Evolutionary conservation across 30 jellyfish, hydroid and myxozoan species (phyloP).

Genomic region (Sanderia malayensis): DNA sequence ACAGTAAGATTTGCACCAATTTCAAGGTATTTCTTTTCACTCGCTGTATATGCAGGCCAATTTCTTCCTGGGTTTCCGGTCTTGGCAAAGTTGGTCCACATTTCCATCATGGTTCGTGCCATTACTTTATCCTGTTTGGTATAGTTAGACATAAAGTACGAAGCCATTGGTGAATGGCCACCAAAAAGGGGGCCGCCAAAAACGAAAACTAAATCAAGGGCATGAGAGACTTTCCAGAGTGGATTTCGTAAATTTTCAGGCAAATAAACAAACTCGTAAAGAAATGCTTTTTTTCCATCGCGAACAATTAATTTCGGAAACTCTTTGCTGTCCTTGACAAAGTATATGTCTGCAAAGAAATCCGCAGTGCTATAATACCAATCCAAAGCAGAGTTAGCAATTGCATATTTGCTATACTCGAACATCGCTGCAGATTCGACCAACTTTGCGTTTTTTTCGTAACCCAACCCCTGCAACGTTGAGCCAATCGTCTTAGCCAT

Average conservation of each 20-base stretch:
- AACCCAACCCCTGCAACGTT: too few species aligned
- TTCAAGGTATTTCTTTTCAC: background rate
- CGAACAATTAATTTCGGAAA: constrained; percentile 7
- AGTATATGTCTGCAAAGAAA: too few species aligned
- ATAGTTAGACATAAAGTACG: background rate
- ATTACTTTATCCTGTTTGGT: constrained; percentile 15
- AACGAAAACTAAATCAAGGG: constrained; percentile 18
- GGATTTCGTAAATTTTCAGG: constrained; percentile 25
- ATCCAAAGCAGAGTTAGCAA: too few species aligned
- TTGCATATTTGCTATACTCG: too few species aligned
- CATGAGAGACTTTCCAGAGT: constrained; percentile 18
- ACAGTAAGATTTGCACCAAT: background rate
- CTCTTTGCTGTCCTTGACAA: too few species aligned
- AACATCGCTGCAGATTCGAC: too few species aligned
- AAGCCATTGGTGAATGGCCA: background rate
- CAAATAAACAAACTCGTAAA: constrained; percentile 27
- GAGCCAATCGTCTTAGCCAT: too few species aligned
- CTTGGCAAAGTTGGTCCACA: constrained; percentile 54
- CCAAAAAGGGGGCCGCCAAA: constrained; percentile 19
- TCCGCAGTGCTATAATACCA: too few species aligned
- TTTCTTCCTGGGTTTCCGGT: constrained; percentile 29
- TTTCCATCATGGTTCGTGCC: constrained; percentile 23
- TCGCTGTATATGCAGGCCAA: constrained; percentile 7
- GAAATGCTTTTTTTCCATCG: too few species aligned
- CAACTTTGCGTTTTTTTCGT: too few species aligned